Evolutionary conservation across 2,888 invertebrate genomes (phyloP), one percentile per base, ranked within the genome.

Genomic region (Aphidoletes aphidimyza): DNA sequence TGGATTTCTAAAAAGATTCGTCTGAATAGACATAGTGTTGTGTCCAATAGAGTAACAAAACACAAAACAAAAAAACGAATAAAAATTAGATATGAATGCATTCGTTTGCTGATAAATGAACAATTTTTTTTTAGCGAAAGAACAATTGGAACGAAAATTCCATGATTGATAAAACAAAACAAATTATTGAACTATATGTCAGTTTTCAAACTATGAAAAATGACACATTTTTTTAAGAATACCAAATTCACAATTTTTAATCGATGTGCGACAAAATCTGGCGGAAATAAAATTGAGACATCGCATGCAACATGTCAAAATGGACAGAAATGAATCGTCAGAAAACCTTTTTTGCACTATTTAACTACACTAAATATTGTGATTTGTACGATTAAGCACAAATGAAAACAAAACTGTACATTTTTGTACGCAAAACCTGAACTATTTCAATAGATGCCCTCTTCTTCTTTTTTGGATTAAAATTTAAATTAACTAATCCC

Each of bases 351-450:
- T 69, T 69, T 69, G 30, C 69, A 69, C 69, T 9, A 69, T 69
- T 30, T 17, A n/a, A 54, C 42, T n/a, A 42, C 54, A 54, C 54
- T 19, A 17, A 54, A 54, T 54, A 69, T 69, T 30, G 69, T 69
- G 69, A 69, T 69, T 69, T 69, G 69, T 69, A 69, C 69, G 30
- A 26, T 54, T 54, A 54, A 54, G 54, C 26, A 54, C 42, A 42
- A 42, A 42, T n/a, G n/a, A n/a, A n/a, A n/a, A n/a, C n/a, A n/a
- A n/a, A n/a, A n/a, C n/a, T 54, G 54, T 54, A 54, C 69, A 14
- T 69, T 69, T 69, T 69, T n/a, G 42, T 42, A 47, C 8, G 17
- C 47, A 47, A 47, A 47, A 39, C 39, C n/a, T n/a, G n/a, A n/a
- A n/a, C n/a, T n/a, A n/a, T n/a, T n/a, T n/a, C n/a, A 17, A 26